Evolutionary conservation across 2,113 vertebrate genomes (phyloP).

Genomic region (Psephotus haematonotus): DNA sequence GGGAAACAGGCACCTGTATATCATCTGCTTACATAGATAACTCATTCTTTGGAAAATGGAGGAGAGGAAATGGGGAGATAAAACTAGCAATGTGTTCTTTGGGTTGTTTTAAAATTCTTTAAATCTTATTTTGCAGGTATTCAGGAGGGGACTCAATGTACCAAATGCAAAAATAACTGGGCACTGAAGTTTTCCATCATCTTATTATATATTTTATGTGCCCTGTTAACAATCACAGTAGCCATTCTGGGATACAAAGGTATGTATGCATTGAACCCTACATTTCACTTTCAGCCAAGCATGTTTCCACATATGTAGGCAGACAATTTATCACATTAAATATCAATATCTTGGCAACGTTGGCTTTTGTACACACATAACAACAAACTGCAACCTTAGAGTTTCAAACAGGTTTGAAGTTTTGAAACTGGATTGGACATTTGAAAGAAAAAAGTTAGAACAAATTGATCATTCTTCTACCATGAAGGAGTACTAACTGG

Average conservation of each 20-base stretch:
- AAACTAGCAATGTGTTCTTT: not conserved
- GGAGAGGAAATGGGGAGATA: not conserved
- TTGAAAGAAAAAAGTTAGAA: not conserved
- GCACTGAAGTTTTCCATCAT: constrained; percentile 93
- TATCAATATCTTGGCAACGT: not conserved
- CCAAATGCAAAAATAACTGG: constrained; percentile 96
- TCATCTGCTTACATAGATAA: not conserved
- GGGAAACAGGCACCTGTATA: not conserved
- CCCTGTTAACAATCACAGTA: constrained; percentile 91
- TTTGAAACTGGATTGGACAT: not conserved
- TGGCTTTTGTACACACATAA: not conserved
- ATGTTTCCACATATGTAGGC: not conserved
- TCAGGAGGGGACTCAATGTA: constrained; percentile 94
- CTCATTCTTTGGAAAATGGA: not conserved
- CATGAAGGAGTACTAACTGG: not conserved
- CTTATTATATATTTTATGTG: constrained; percentile 90
- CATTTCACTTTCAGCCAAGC: not conserved
- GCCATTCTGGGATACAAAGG: constrained; percentile 96
- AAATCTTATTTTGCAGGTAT: constrained; percentile 85
- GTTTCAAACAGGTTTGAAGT: not conserved
- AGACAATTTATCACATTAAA: not conserved
- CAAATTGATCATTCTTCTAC: not conserved
- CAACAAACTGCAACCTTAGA: not conserved
- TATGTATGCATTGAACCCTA: constrained; percentile 60
- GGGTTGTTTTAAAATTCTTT: constrained; percentile 7